phyloP scores from a whole-genome alignment of 2,797 vertebrate genomes.

The Parauchenoglanis ngamensis region DNA sequence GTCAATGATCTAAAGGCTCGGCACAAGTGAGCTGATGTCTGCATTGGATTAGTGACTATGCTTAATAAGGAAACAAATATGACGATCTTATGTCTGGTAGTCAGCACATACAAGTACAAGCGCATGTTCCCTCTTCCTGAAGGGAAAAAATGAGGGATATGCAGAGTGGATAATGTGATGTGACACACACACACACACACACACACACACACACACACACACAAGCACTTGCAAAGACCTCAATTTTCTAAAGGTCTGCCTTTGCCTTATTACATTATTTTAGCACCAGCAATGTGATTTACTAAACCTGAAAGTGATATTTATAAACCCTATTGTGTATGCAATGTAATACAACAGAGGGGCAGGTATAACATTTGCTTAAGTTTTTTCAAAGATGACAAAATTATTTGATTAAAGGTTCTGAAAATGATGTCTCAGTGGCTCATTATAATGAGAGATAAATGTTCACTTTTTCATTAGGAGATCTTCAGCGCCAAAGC shows the following conservation, averaged over 20 bases:
- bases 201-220: neutral
- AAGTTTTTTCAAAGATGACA: neutral
- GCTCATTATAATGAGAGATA: no score
- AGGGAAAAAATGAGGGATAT: neutral
- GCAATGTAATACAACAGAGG: neutral
- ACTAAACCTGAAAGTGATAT: neutral
- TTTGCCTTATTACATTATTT: neutral
- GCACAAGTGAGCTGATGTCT: slow-evolving; percentile 64
- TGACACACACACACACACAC: neutral
- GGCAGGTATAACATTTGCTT: neutral
- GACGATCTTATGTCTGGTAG: slow-evolving; percentile 55
- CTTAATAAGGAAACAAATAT: slow-evolving; percentile 48
- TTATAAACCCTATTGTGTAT: neutral
- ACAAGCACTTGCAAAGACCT: neutral
- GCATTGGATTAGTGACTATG: slow-evolving; percentile 69
- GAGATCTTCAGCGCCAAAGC: neutral
- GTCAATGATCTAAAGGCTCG: slow-evolving; percentile 61
- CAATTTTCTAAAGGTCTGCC: neutral
- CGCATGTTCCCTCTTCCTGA: slow-evolving; percentile 2
- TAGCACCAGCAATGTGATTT: neutral
- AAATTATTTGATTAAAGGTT: neutral
- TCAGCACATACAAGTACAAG: slow-evolving; percentile 34
- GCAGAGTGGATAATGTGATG: neutral
- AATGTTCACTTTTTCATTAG: no score
- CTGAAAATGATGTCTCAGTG: no score